Evolutionary conservation across 2,888 invertebrate genomes (phyloP).

Genomic region (Spatulosminthurus flaviceps): DNA sequence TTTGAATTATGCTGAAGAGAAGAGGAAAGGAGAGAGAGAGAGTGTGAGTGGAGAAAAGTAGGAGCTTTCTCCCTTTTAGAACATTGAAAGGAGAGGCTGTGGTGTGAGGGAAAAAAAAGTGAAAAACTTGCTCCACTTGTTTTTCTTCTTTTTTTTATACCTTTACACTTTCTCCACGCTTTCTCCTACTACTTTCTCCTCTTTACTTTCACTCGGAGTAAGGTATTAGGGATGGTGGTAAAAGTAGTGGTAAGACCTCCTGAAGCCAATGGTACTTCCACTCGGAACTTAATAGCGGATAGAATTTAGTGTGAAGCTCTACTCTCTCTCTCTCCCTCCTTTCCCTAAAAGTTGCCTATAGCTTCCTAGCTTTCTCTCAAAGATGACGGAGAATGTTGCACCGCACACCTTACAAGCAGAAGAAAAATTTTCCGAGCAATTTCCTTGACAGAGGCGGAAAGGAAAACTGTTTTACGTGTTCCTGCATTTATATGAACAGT

Average conservation of each 20-base stretch:
- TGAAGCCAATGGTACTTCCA: too few relatives aligned
- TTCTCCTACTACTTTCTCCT: not conserved
- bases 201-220: not conserved
- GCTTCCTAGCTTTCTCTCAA: constrained; percentile 19
- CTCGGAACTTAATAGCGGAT: too few relatives aligned
- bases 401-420: constrained; percentile 22
- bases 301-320: too few relatives aligned
- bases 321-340: not conserved
- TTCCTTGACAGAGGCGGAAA: constrained; percentile 50
- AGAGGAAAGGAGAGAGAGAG: not conserved
- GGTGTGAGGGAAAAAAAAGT: not conserved
- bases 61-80: too few relatives aligned
- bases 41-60: not conserved
- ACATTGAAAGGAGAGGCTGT: too few relatives aligned
- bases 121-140: constrained; percentile 7
- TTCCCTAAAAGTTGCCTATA: not conserved
- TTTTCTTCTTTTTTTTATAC: not conserved
- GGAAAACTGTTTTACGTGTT: constrained; percentile 54
- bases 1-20: constrained; percentile 13
- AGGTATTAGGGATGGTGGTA: not conserved
- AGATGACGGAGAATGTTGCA: constrained; percentile 19
- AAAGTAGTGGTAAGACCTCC: not conserved
- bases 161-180: too few relatives aligned
- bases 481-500: constrained; percentile 58
- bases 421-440: constrained; percentile 53